Evolutionary conservation across 2,113 vertebrate genomes (phyloP).

Genomic region (Carettochelys insculpta): DNA sequence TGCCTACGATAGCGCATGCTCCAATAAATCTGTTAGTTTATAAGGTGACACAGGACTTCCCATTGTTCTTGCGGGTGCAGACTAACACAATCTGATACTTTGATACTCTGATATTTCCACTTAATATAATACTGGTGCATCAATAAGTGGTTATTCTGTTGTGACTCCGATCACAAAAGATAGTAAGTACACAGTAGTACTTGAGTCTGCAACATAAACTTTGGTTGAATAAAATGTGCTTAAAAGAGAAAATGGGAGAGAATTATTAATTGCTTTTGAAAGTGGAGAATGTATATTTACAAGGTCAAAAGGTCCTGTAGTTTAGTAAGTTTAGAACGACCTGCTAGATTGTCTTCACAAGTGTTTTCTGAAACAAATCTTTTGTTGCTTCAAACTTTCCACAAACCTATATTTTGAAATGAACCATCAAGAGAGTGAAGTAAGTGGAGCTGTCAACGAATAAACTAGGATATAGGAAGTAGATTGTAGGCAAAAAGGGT

Average conservation of each 20-base stretch:
- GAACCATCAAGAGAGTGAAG: conserved; percentile 46
- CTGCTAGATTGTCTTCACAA: background rate
- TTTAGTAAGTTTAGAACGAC: conserved; percentile 48
- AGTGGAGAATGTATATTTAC: conserved; percentile 27
- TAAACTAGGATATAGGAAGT: no score
- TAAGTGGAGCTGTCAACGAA: conserved; percentile 44
- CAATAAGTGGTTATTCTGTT: background rate
- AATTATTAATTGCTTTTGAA: conserved; percentile 31
- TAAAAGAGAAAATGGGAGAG: background rate
- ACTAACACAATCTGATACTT: no score
- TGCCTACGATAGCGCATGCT: no score
- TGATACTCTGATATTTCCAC: no score
- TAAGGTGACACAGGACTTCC: no score
- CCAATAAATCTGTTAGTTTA: no score
- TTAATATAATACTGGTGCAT: background rate
- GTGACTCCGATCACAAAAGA: background rate
- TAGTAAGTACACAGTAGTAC: background rate
- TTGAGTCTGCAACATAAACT: background rate
- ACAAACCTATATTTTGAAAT: background rate
- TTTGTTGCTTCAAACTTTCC: conserved; percentile 6
- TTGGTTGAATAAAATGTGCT: background rate
- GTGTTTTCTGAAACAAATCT: background rate
- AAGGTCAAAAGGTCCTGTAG: background rate
- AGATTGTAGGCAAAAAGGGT: no score
- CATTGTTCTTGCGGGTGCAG: no score